These are phyloP conservation scores for Agrochola lota DNA, from an alignment of 2,888 invertebrate genomes.

Conservation along the genomic window DNA sequence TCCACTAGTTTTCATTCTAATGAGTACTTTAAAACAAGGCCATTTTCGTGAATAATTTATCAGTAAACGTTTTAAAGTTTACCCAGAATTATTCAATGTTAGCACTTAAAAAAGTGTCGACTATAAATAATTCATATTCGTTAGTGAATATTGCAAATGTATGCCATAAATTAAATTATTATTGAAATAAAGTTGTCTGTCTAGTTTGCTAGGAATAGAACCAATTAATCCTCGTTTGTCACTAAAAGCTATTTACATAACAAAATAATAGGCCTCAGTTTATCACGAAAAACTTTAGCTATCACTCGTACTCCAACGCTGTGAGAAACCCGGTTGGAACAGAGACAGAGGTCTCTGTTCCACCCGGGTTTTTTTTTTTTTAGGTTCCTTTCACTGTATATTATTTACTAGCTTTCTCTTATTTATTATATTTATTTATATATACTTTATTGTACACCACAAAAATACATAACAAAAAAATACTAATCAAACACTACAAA, in stretches of 20 bases:
- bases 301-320: too few relatives aligned
- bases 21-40: background rate
- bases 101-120: conserved; percentile 33
- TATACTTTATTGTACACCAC: too few relatives aligned
- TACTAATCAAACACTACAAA: too few relatives aligned
- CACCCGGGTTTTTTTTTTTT: too few relatives aligned
- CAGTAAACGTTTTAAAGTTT: conserved; percentile 18
- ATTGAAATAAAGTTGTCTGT: conserved; percentile 31
- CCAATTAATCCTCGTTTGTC: conserved; percentile 37
- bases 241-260: conserved; percentile 38
- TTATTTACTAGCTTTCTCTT: too few relatives aligned
- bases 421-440: too few relatives aligned
- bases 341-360: too few relatives aligned
- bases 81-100: conserved; percentile 18
- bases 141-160: conserved; percentile 50
- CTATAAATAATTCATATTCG: conserved; percentile 48
- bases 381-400: too few relatives aligned
- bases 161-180: conserved; percentile 58
- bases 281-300: background rate
- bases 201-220: conserved; percentile 33
- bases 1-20: background rate
- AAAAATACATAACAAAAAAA: too few relatives aligned
- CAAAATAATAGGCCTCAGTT: background rate
- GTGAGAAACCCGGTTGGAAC: too few relatives aligned
- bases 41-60: background rate